These are phyloP conservation scores for Ichneumoninae sp. DNA, from an alignment of 2,888 invertebrate genomes.

Conservation along the genomic window DNA sequence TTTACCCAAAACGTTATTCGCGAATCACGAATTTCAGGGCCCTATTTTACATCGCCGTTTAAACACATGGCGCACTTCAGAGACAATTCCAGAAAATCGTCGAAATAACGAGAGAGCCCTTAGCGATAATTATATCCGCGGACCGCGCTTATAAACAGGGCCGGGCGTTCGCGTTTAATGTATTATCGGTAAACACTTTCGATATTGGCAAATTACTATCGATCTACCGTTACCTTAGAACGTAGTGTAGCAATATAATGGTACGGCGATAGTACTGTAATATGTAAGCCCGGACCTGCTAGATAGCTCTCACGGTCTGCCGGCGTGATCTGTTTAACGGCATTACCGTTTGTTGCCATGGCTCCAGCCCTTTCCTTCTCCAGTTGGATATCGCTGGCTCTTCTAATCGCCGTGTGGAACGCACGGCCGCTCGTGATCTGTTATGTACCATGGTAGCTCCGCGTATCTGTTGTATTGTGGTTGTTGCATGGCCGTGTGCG, in stretches of 20 bases:
- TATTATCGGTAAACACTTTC: slow-evolving; percentile 78
- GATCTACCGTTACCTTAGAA: slow-evolving; percentile 42
- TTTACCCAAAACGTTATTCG: not conserved
- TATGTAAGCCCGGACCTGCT: slow-evolving; percentile 66
- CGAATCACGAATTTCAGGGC: not conserved
- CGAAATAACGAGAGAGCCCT: not conserved
- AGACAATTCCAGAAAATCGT: not conserved
- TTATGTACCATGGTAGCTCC: slow-evolving; percentile 32
- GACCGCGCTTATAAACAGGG: slow-evolving; percentile 31
- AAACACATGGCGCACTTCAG: not conserved
- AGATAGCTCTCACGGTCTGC: slow-evolving; percentile 65
- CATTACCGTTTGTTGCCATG: slow-evolving; percentile 34
- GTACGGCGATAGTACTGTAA: slow-evolving; percentile 40
- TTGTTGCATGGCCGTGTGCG: not conserved
- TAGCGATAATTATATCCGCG: not conserved
- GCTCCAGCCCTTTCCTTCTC: slow-evolving; percentile 56
- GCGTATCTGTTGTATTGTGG: slow-evolving; percentile 16
- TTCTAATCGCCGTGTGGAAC: slow-evolving; percentile 52
- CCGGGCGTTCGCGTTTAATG: slow-evolving; percentile 63
- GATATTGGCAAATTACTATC: slow-evolving; percentile 79
- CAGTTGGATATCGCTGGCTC: slow-evolving; percentile 48
- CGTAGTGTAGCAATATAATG: slow-evolving; percentile 28
- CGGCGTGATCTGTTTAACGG: slow-evolving; percentile 65
- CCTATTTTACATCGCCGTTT: not conserved
- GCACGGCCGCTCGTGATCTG: slow-evolving; percentile 51